These are phyloP conservation scores for Chondrosia reniformis DNA, from an alignment of 37 sponge, comb jelly and placozoan genomes.

Conservation along the genomic window DNA sequence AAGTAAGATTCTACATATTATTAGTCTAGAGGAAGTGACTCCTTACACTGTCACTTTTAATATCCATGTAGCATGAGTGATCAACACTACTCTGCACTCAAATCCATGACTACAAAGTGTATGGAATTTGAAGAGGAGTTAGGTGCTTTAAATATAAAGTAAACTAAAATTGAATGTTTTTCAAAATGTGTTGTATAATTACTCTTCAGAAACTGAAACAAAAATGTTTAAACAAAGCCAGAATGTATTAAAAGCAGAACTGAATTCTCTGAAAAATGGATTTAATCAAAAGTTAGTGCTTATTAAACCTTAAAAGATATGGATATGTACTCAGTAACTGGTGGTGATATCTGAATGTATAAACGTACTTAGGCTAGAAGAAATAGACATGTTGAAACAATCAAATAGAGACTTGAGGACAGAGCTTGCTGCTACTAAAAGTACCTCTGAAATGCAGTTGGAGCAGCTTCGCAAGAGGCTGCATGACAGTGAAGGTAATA, in stretches of 20 bases:
- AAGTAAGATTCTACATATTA: too few species aligned
- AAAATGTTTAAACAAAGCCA: not conserved
- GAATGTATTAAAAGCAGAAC: not conserved
- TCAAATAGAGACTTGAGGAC: too few species aligned
- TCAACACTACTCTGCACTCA: conserved; percentile 19
- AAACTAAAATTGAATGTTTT: not conserved
- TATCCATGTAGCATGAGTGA: not conserved
- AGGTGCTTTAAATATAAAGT: not conserved
- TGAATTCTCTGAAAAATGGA: not conserved
- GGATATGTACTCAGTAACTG: too few species aligned
- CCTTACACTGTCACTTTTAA: too few species aligned
- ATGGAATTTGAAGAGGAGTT: conserved; percentile 44
- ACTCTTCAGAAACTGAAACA: not conserved
- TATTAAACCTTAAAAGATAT: too few species aligned
- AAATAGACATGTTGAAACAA: too few species aligned
- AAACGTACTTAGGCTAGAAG: too few species aligned
- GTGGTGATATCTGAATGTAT: too few species aligned
- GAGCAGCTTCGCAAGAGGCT: too few species aligned
- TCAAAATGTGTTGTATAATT: not conserved
- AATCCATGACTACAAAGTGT: conserved; percentile 46
- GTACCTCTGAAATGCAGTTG: too few species aligned
- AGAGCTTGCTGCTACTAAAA: too few species aligned
- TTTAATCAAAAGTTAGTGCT: not conserved
- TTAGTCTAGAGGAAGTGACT: too few species aligned
- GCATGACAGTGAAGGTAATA: not conserved